Percentiles rank a stretch among this genome's conserved stretches.
phyloP scores from a whole-genome alignment of 2,888 invertebrate species.

The Cheiracanthium punctorium region DNA sequence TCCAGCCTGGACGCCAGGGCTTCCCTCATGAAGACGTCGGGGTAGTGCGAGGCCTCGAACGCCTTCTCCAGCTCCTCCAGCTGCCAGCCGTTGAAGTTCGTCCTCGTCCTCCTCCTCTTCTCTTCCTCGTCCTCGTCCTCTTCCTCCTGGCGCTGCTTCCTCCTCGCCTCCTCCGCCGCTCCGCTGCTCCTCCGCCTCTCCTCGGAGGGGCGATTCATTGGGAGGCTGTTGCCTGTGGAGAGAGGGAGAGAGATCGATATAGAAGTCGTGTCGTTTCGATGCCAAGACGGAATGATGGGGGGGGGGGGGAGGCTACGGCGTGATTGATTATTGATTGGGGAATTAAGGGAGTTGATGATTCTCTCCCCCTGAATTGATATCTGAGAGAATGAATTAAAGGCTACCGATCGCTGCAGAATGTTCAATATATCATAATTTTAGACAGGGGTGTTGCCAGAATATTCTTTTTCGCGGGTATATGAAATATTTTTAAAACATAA shows the following conservation, averaged over 20 bases:
- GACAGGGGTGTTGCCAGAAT: no score
- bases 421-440: no score
- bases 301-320: no score
- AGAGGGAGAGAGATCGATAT: neutral
- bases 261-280: neutral
- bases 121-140: constrained; percentile 60
- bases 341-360: no score
- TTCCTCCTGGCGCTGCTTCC: neutral
- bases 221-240: neutral
- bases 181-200: neutral
- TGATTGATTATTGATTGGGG: no score
- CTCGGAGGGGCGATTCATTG: neutral
- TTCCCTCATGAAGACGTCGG: constrained; percentile 99
- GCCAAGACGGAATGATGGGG: no score
- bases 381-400: no score
- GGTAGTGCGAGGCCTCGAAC: constrained; percentile 95
- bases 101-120: constrained; percentile 91
- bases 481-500: no score
- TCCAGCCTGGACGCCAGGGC: constrained; percentile 96
- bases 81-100: constrained; percentile 86
- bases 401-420: no score
- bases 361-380: no score
- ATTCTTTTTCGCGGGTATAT: no score
- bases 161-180: neutral
- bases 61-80: constrained; percentile 89